Evolutionary conservation across 2,888 invertebrate species (phyloP), one percentile per base, ranked within the genome.

Genomic region (Exocentrus adspersus): DNA sequence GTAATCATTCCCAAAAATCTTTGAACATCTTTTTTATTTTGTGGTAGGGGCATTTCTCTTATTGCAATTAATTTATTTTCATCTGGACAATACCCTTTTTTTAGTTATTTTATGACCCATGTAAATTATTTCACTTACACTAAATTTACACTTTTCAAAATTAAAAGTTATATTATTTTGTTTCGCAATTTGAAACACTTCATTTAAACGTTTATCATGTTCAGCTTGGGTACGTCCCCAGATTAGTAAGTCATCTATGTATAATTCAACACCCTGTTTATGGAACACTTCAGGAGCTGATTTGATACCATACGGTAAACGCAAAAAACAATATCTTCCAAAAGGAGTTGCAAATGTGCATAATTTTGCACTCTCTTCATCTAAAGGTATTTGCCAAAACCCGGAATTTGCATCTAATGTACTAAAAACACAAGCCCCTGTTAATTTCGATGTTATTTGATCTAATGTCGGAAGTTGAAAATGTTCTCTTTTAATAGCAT

Each of bases 161-260:
- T 72, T 71, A 51, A 74, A 74, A 62, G 58, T 72, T 4, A 72
- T 58, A 10, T 60, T 62, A 17, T 17, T 30, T 50, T 58, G 60
- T 54, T 45, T 46, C 10, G 70, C 71, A 60, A 60, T 42, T 48
- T 66, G n/a, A 17, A 73, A 51, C 20, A 51, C 32, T 10, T 51
- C 32, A 14, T 16, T 5, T 30, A 51, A 30, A 4, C 19, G 30
- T 30, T 32, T 7, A 19, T 72, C 60, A 41, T 71, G 72, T 57
- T 76, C 66, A 32, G 67, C 56, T 65, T 68, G 20, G 10, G 59
- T 72, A 52, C 70, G 61, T 16, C 68, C 70, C 64, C 62, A 68
- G 19, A 74, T 65, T 17, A 72, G 59, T 17, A 72, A 50, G 37
- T 72, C 72, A 50, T 74, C 74, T 19, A 74, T 64, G 52, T 74